Evolutionary conservation across 2,888 invertebrate genomes (phyloP).

Genomic region (Drosophila setosimentum): DNA sequence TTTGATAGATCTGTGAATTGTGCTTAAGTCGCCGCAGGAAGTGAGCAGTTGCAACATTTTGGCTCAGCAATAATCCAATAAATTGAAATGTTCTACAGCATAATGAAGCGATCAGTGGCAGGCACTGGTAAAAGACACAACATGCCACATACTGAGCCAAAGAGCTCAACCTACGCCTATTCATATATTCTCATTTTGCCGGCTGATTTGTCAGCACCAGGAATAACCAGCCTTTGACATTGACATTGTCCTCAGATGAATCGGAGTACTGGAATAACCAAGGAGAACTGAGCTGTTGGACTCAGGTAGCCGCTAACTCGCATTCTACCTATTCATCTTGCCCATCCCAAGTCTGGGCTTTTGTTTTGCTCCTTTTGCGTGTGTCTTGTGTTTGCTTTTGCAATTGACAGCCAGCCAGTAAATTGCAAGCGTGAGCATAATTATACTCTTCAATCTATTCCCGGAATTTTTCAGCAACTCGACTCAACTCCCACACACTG

Average conservation of each 20-base stretch:
- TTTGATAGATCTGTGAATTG: constrained; percentile 51
- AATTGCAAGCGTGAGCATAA: constrained; percentile 75
- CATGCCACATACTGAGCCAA: constrained; percentile 50
- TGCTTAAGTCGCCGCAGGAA: constrained; percentile 56
- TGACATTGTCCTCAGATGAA: constrained; percentile 23
- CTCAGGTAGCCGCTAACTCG: constrained; percentile 53
- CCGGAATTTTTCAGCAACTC: constrained; percentile 46
- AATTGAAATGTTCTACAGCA: constrained; percentile 75
- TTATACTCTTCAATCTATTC: constrained; percentile 77
- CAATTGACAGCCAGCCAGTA: constrained; percentile 59
- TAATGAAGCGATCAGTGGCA: constrained; percentile 79
- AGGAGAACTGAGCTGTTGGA: constrained; percentile 39
- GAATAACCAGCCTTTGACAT: constrained; percentile 49
- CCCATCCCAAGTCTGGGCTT: constrained; percentile 24
- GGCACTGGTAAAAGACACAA: constrained; percentile 12
- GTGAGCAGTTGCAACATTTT: constrained; percentile 40
- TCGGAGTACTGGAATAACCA: constrained; percentile 15
- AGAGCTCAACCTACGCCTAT: constrained; percentile 32
- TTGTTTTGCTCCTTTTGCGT: constrained; percentile 53
- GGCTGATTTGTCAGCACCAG: constrained; percentile 70
- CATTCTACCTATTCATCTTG: constrained; percentile 21
- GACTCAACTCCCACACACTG: constrained; percentile 37
- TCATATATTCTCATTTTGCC: constrained; percentile 47
- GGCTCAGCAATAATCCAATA: constrained; percentile 1
- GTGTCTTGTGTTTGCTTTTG: constrained; percentile 52